These are phyloP conservation scores for Drosophila buzzatii DNA, from an alignment of 2,888 invertebrate species.

Conservation along the genomic window DNA sequence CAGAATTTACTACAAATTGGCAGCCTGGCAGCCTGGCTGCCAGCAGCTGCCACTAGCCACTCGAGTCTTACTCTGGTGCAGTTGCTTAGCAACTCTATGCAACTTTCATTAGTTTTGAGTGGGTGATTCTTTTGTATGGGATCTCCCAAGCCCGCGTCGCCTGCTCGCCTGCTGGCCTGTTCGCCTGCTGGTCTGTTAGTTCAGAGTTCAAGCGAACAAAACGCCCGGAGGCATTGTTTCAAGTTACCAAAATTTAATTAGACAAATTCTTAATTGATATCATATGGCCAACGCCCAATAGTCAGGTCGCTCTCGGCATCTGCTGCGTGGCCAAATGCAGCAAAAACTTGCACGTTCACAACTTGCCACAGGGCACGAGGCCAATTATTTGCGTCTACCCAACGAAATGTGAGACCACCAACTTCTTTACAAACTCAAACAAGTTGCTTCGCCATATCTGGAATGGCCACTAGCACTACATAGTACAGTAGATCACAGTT, in stretches of 20 bases:
- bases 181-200: slow-evolving; percentile 17
- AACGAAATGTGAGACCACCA: slow-evolving; percentile 14
- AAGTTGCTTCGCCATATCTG: background rate
- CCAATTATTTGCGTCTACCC: slow-evolving; percentile 44
- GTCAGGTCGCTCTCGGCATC: slow-evolving; percentile 34
- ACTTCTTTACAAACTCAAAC: slow-evolving; percentile 15
- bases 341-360: slow-evolving; percentile 51
- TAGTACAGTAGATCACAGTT: background rate
- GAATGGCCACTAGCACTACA: background rate
- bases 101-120: slow-evolving; percentile 71
- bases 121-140: slow-evolving; percentile 51
- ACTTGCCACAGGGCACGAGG: slow-evolving; percentile 41
- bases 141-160: background rate
- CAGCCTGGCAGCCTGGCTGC: slow-evolving; percentile 24
- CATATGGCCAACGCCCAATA: slow-evolving; percentile 74
- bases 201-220: slow-evolving; percentile 68
- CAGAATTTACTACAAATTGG: slow-evolving; percentile 79
- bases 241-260: slow-evolving; percentile 80
- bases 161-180: background rate
- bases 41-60: slow-evolving; percentile 33
- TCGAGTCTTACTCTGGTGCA: slow-evolving; percentile 36
- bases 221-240: slow-evolving; percentile 68
- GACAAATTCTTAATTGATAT: slow-evolving; percentile 81
- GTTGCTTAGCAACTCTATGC: slow-evolving; percentile 46
- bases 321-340: slow-evolving; percentile 33